These are phyloP conservation scores for Oreocharis arfaki DNA, from an alignment of 2,113 vertebrate genomes.

Conservation along the genomic window DNA sequence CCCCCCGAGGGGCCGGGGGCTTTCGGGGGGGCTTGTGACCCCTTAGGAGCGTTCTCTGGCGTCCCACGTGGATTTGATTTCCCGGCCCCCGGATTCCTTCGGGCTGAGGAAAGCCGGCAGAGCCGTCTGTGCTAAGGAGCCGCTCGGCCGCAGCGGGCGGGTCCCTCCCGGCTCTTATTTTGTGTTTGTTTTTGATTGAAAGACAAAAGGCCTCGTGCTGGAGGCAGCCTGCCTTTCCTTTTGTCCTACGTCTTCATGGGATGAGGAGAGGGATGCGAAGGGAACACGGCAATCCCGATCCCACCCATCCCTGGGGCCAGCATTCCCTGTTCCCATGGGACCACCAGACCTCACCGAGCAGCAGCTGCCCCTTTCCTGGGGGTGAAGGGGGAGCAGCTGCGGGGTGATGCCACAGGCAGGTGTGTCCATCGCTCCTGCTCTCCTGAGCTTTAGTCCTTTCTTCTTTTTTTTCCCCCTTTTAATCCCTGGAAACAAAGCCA, in stretches of 20 bases:
- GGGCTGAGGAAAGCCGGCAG: neutral
- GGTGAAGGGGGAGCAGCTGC: slow-evolving; percentile 24
- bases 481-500: slow-evolving; percentile 19
- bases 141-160: neutral
- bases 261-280: neutral
- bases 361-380: slow-evolving; percentile 8
- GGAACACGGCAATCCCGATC: neutral
- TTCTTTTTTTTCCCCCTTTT: neutral
- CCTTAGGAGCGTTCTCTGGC: rapidly evolving
- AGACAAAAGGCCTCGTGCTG: slow-evolving; percentile 38
- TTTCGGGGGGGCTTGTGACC: rapidly evolving
- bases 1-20: neutral
- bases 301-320: neutral
- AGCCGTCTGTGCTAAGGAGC: neutral
- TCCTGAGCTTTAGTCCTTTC: neutral
- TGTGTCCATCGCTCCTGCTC: neutral
- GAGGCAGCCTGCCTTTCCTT: neutral
- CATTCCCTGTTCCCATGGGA: neutral
- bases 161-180: neutral
- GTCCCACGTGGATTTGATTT: neutral
- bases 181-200: slow-evolving; percentile 6
- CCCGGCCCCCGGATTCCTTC: neutral
- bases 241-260: neutral
- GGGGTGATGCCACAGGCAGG: neutral
- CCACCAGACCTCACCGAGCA: neutral